Evolutionary conservation across 1,140 invertebrate genomes (phyloP).

Genomic region (Chelonus insularis): DNA sequence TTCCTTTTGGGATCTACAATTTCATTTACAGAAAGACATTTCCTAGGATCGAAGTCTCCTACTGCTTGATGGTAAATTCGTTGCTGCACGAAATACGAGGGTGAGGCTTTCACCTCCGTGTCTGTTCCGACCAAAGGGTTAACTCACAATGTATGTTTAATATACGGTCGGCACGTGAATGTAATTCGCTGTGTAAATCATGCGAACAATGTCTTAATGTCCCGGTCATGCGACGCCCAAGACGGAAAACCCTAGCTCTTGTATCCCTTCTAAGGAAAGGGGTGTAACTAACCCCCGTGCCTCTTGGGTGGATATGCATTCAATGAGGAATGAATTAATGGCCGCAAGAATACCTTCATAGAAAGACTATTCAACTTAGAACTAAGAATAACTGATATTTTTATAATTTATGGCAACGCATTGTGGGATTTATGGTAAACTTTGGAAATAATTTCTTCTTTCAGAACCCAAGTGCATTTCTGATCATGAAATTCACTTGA

Average conservation of each 20-base stretch:
- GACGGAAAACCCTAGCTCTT: conserved; percentile 45
- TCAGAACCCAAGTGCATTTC: too few species aligned
- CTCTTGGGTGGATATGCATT: conserved; percentile 47
- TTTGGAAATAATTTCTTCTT: too few species aligned
- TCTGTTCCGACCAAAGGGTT: conserved; percentile 43
- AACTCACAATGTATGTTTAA: conserved; percentile 59
- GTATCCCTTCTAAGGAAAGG: conserved; percentile 37
- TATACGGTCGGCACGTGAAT: conserved; percentile 60
- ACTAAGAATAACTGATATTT: conserved; percentile 26
- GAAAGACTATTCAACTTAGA: conserved; percentile 22
- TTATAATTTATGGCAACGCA: too few species aligned
- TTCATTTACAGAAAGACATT: not conserved
- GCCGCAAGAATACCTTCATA: conserved; percentile 24
- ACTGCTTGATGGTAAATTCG: conserved; percentile 7
- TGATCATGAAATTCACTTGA: too few species aligned
- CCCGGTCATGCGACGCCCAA: conserved; percentile 58
- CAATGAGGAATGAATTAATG: conserved; percentile 56
- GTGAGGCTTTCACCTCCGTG: conserved; percentile 6
- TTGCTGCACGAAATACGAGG: conserved; percentile 4
- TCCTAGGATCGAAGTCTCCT: conserved; percentile 10
- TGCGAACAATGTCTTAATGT: conserved; percentile 62
- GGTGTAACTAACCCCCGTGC: conserved; percentile 17
- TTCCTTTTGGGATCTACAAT: not conserved
- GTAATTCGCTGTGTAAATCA: conserved; percentile 61
- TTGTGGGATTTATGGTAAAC: too few species aligned